Evolutionary conservation across 92 coral and sea anemone species (phyloP).

Genomic region (Phenganax subtilis): DNA sequence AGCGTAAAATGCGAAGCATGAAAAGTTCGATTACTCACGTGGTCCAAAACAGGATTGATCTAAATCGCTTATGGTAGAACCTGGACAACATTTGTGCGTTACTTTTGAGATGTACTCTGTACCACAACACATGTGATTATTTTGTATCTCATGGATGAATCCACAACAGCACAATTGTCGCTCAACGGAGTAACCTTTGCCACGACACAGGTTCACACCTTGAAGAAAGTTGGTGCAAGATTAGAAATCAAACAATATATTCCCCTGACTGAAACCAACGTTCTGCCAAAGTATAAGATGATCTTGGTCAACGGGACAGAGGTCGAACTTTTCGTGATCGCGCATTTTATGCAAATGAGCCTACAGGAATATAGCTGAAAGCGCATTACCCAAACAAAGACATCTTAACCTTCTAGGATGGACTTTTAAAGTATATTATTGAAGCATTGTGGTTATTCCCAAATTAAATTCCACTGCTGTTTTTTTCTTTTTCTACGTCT

Average conservation of each 20-base stretch:
- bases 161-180: constrained; percentile 15
- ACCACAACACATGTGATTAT: constrained; percentile 6
- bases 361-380: too few relatives aligned
- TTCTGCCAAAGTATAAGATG: too few relatives aligned
- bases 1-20: background rate
- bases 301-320: too few relatives aligned
- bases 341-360: too few relatives aligned
- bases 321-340: too few relatives aligned
- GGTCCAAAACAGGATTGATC: constrained; percentile 11
- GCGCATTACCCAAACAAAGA: too few relatives aligned
- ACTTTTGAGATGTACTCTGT: background rate
- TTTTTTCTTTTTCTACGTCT: too few relatives aligned
- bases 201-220: constrained; percentile 10
- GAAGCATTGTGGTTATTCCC: too few relatives aligned
- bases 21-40: background rate
- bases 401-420: too few relatives aligned
- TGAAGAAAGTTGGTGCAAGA: background rate
- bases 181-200: background rate
- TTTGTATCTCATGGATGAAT: background rate
- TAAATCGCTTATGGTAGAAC: background rate
- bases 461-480: too few relatives aligned
- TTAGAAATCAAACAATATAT: background rate
- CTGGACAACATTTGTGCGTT: constrained; percentile 15
- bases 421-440: too few relatives aligned
- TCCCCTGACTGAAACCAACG: too few relatives aligned